Percentiles rank a stretch among this genome's conserved stretches.
phyloP scores from a whole-genome alignment of 1,140 invertebrate species.

The Magallana angulata region DNA sequence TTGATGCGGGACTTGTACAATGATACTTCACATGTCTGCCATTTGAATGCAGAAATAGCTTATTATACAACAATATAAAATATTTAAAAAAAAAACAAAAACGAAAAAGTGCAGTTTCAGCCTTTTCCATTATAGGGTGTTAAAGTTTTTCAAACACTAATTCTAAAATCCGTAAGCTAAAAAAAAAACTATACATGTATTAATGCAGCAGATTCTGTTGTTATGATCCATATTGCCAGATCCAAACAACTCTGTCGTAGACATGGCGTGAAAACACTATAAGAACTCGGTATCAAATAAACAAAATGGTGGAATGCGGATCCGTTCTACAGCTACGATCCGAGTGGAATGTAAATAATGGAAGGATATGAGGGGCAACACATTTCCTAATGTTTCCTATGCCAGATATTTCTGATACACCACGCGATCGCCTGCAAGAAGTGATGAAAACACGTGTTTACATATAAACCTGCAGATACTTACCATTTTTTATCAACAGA shows the following conservation, averaged over 20 bases:
- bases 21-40: too few relatives aligned
- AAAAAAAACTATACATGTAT: too few relatives aligned
- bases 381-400: not conserved
- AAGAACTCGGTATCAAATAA: conserved; percentile 11
- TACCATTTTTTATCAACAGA: too few relatives aligned
- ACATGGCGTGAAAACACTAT: not conserved
- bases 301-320: conserved; percentile 21
- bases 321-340: conserved; percentile 1
- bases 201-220: not conserved
- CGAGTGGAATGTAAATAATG: not conserved
- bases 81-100: too few relatives aligned
- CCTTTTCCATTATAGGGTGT: too few relatives aligned
- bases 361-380: not conserved
- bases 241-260: not conserved
- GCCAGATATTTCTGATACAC: not conserved
- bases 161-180: too few relatives aligned
- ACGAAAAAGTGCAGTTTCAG: too few relatives aligned
- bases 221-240: conserved; percentile 2
- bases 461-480: not conserved
- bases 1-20: too few relatives aligned
- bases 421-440: not conserved
- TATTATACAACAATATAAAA: too few relatives aligned
- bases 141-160: too few relatives aligned
- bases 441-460: conserved; percentile 16
- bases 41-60: too few relatives aligned